A percentile compares a stretch with the other conserved stretches of the same genome.
Evolutionary conservation across 2,113 vertebrate species (phyloP).

Genomic region (Chaetura pelagica): DNA sequence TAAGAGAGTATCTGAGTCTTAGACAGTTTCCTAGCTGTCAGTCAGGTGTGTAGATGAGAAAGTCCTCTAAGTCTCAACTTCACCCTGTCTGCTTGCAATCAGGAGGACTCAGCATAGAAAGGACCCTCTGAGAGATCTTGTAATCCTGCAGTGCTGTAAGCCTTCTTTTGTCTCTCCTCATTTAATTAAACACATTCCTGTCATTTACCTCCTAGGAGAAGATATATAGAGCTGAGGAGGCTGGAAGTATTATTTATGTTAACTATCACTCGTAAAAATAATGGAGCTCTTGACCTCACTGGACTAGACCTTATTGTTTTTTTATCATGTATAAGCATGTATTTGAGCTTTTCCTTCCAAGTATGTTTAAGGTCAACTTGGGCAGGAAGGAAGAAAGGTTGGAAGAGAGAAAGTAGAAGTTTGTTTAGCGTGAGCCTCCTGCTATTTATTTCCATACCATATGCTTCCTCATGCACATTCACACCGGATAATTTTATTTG

Average conservation of each 20-base stretch:
- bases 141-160: background rate
- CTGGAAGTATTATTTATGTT: background rate
- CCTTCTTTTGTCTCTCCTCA: background rate
- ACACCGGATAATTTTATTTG: slow-evolving; percentile 51
- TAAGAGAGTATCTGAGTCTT: background rate
- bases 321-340: background rate
- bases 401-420: slow-evolving; percentile 8
- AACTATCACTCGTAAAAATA: background rate
- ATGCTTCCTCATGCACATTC: slow-evolving; percentile 47
- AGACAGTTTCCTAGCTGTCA: background rate
- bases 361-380: slow-evolving; percentile 29
- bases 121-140: background rate
- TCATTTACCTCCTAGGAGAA: background rate
- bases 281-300: background rate
- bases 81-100: background rate
- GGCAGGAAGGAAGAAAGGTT: background rate
- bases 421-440: slow-evolving; percentile 41
- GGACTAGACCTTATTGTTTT: background rate
- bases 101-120: background rate
- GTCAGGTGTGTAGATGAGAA: background rate
- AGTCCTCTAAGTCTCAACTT: background rate
- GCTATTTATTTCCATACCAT: slow-evolving; percentile 64
- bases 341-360: background rate
- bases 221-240: background rate
- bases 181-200: background rate